Percentiles rank a stretch among this genome's conserved stretches.
Evolutionary conservation across 2,888 invertebrate species (phyloP).

Genomic region (Orgyia antiqua): DNA sequence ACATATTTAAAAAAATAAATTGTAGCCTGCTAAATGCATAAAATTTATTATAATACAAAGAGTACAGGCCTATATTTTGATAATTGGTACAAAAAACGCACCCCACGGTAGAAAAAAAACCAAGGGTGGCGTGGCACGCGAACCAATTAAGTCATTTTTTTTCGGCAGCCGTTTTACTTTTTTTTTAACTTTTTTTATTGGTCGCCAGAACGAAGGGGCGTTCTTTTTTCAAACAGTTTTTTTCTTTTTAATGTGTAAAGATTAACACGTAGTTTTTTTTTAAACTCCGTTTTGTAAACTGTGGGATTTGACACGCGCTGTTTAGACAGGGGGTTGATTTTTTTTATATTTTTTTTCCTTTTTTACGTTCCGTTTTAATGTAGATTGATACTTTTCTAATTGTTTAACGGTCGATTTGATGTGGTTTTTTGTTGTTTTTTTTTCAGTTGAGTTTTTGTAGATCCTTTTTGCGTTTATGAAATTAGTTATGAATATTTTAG

Average conservation of each 20-base stretch:
- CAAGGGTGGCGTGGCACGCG: slow-evolving; percentile 56
- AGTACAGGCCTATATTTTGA: slow-evolving; percentile 28
- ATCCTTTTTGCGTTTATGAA: slow-evolving; percentile 2
- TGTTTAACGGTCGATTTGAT: slow-evolving; percentile 57
- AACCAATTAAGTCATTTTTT: slow-evolving; percentile 67
- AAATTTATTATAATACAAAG: slow-evolving; percentile 60
- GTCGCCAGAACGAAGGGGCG: slow-evolving; percentile 52
- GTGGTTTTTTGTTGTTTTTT: slow-evolving; percentile 31
- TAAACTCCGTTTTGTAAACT: slow-evolving; percentile 44
- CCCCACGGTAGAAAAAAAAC: slow-evolving; percentile 43
- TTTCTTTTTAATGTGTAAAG: slow-evolving; percentile 50
- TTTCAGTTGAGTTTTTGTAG: slow-evolving; percentile 6
- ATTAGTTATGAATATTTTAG: too few species aligned
- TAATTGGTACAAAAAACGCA: slow-evolving; percentile 68
- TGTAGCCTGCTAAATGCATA: slow-evolving; percentile 12
- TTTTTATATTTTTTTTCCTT: slow-evolving; percentile 31
- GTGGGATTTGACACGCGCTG: slow-evolving; percentile 59
- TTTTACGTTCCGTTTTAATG: slow-evolving; percentile 28
- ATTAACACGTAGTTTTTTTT: slow-evolving; percentile 53
- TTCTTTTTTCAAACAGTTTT: slow-evolving; percentile 43
- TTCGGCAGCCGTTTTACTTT: slow-evolving; percentile 43
- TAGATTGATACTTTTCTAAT: slow-evolving; percentile 53
- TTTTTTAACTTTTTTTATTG: slow-evolving; percentile 65
- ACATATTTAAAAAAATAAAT: too few species aligned
- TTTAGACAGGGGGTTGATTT: slow-evolving; percentile 46